phyloP scores from a whole-genome alignment of 92 coral and sea anemone genomes.

The Muricea muricata region DNA sequence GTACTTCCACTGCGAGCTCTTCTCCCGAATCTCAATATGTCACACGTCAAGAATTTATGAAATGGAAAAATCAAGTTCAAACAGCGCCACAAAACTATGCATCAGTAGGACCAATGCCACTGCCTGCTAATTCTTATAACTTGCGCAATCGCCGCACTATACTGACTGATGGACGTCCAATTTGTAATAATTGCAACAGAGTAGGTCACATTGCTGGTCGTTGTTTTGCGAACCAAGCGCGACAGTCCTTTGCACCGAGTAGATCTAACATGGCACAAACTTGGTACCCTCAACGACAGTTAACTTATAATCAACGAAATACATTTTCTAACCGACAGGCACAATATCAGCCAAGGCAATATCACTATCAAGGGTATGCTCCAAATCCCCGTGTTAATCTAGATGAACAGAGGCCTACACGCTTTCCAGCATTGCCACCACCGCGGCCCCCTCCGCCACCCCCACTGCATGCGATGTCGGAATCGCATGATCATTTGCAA shows the following conservation, averaged over 20 bases:
- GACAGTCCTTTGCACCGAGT: not conserved
- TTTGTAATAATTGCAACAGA: not conserved
- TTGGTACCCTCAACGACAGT: too few species aligned
- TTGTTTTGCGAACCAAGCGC: not conserved
- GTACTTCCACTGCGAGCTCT: not conserved
- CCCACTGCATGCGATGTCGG: not conserved
- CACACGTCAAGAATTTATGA: not conserved
- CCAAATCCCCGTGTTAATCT: too few species aligned
- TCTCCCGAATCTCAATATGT: not conserved
- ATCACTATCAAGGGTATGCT: not conserved
- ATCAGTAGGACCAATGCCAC: not conserved
- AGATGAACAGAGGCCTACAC: too few species aligned
- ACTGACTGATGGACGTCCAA: conserved; percentile 16
- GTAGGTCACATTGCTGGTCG: not conserved
- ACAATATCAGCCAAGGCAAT: not conserved
- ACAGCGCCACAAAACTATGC: not conserved
- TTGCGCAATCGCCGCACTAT: not conserved
- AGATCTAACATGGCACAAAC: not conserved
- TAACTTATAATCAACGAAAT: too few species aligned
- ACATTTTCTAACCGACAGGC: not conserved
- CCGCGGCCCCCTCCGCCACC: not conserved
- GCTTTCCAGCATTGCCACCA: conserved; percentile 13
- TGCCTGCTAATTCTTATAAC: not conserved
- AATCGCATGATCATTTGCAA: too few species aligned
- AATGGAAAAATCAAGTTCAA: not conserved